Percentiles rank a stretch among this genome's conserved stretches.
Evolutionary conservation across 2,113 vertebrate species (phyloP).

Genomic region (Castor canadensis): DNA sequence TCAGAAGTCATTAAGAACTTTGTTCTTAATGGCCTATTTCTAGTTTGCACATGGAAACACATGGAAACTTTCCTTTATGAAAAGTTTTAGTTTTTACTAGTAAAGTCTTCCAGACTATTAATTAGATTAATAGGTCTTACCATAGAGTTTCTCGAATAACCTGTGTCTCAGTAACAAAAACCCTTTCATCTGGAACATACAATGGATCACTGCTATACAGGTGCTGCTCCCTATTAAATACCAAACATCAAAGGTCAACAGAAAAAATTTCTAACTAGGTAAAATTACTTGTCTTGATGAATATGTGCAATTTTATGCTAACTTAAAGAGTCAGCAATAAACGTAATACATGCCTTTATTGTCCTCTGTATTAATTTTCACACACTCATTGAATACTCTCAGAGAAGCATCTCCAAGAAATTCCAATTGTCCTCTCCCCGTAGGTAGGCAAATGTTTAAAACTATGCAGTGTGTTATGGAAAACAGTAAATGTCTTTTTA

Average conservation of each 20-base stretch:
- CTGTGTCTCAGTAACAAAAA: conserved; percentile 95
- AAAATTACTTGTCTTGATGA: background rate
- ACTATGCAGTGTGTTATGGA: background rate
- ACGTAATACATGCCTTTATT: background rate
- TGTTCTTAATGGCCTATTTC: background rate
- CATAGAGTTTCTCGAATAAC: conserved; percentile 96
- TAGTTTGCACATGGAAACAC: background rate
- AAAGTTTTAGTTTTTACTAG: background rate
- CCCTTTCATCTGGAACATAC: conserved; percentile 93
- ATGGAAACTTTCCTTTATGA: background rate
- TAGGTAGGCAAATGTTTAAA: background rate
- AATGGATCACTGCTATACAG: conserved; percentile 94
- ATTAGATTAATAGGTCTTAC: conserved; percentile 83
- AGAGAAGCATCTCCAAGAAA: background rate
- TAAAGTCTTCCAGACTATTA: background rate
- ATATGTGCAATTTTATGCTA: background rate
- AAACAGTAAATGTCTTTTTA: background rate
- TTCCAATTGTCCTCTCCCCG: background rate
- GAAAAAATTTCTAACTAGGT: background rate
- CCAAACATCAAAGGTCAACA: background rate
- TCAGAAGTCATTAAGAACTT: background rate
- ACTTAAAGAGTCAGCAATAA: background rate
- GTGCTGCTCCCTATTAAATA: conserved; percentile 92
- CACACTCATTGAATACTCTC: background rate
- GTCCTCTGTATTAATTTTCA: background rate